Percentiles rank a stretch among this genome's conserved stretches.
Conservation (phyloP, 2,888 invertebrate genomes). For the Drosophila birchii region DNA sequence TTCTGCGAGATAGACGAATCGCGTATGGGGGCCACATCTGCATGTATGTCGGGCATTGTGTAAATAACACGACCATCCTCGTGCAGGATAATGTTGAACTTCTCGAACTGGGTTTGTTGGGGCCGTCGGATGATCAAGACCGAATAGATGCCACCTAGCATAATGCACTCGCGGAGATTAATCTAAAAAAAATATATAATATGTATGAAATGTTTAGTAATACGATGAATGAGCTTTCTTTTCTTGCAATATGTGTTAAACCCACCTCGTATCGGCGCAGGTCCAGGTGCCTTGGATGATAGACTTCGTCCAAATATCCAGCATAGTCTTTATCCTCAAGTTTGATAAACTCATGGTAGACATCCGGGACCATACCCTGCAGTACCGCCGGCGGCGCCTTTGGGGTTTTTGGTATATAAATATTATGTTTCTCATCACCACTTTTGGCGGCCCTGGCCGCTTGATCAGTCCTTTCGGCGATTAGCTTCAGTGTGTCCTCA, state of each 20-base stretch:
- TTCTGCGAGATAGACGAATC: neutral
- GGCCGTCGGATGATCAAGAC: constrained; percentile 74
- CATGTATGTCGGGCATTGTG: constrained; percentile 48
- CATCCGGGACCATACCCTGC: constrained; percentile 63
- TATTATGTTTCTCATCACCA: constrained; percentile 19
- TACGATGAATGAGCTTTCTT: neutral
- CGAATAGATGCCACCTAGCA: constrained; percentile 82
- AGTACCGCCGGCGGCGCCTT: constrained; percentile 62
- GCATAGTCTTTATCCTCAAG: constrained; percentile 65
- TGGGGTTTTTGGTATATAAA: constrained; percentile 51
- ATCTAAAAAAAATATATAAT: constrained; percentile 58
- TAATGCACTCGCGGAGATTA: constrained; percentile 74
- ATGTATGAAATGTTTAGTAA: neutral
- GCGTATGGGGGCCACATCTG: neutral
- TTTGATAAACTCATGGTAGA: constrained; percentile 62
- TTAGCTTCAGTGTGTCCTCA: constrained; percentile 61
- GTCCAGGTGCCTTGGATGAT: constrained; percentile 61
- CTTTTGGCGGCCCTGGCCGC: constrained; percentile 31
- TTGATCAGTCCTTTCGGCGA: constrained; percentile 37
- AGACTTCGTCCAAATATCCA: constrained; percentile 56
- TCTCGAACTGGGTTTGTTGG: constrained; percentile 58
- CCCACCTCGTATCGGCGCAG: constrained; percentile 37
- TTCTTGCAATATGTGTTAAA: neutral
- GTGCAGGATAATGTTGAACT: constrained; percentile 77
- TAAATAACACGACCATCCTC: constrained; percentile 58